Percentiles rank a stretch among this genome's conserved stretches.
Evolutionary conservation across 2,113 vertebrate genomes (phyloP).

Genomic region (Colaptes auratus): DNA sequence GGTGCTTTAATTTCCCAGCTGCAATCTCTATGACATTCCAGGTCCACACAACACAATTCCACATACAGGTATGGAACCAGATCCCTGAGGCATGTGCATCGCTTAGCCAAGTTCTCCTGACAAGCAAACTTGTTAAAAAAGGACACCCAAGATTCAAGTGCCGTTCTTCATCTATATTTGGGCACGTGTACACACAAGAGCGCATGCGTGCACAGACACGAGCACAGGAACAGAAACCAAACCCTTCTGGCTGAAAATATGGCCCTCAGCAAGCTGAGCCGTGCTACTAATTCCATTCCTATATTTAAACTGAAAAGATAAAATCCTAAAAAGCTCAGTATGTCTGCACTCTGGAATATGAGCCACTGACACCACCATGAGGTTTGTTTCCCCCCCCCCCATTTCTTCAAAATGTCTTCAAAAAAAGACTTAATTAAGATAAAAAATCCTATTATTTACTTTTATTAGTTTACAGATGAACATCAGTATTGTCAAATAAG

Average conservation of each 20-base stretch:
- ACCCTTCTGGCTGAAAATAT: not conserved
- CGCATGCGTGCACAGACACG: rapidly evolving
- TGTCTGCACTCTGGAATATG: not conserved
- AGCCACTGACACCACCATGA: not conserved
- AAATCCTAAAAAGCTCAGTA: not conserved
- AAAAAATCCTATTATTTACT: not conserved
- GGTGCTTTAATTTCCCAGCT: not conserved
- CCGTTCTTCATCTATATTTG: not conserved
- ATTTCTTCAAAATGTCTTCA: not conserved
- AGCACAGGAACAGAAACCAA: not conserved
- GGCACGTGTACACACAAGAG: not conserved
- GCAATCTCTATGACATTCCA: not conserved
- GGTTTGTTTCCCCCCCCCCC: not conserved
- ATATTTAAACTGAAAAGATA: conserved; percentile 1
- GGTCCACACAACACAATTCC: not conserved
- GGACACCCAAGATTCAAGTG: not conserved
- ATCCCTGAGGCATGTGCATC: not conserved
- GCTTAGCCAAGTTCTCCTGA: not conserved
- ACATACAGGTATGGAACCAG: not conserved
- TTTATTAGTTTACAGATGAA: not conserved
- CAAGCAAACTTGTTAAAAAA: not conserved
- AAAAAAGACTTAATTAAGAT: not conserved
- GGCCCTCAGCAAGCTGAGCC: not conserved
- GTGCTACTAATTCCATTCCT: not conserved
- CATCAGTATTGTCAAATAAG: not conserved